Percentiles rank a stretch among this genome's conserved stretches.
Evolutionary conservation across 2,888 invertebrate genomes (phyloP).

Genomic region (Prostheceraeus crozeri): DNA sequence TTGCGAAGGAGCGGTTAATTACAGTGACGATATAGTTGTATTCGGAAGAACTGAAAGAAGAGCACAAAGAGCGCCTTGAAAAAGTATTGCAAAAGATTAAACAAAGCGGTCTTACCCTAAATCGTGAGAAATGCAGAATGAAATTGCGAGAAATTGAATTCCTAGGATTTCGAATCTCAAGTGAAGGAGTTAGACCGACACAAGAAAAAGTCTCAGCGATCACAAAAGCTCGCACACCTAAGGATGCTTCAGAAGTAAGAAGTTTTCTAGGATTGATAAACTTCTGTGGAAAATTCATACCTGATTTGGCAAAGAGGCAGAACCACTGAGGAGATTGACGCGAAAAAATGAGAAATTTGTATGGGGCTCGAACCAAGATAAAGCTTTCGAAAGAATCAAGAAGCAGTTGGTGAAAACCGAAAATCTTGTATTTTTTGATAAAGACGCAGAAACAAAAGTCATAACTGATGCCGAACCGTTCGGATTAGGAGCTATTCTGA

Average conservation of each 20-base stretch:
- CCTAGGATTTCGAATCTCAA: conserved; percentile 32
- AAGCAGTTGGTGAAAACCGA: conserved; percentile 28
- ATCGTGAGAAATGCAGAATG: conserved; percentile 41
- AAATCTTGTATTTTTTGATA: conserved; percentile 35
- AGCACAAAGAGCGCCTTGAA: conserved; percentile 40
- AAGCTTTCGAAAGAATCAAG: conserved; percentile 32
- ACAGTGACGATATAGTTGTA: conserved; percentile 42
- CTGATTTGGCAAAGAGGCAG: conserved; percentile 40
- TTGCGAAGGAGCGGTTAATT: conserved; percentile 38
- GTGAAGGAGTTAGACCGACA: no score
- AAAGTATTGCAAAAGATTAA: conserved; percentile 36
- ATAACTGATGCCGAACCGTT: conserved; percentile 34
- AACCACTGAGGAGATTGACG: conserved; percentile 35
- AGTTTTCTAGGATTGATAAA: conserved; percentile 41
- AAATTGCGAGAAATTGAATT: conserved; percentile 39
- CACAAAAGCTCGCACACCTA: neutral
- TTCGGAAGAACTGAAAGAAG: conserved; percentile 37
- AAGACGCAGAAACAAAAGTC: conserved; percentile 19
- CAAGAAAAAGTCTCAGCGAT: conserved; percentile 30
- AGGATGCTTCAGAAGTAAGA: conserved; percentile 14
- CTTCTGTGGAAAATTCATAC: conserved; percentile 38
- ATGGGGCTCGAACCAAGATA: conserved; percentile 32
- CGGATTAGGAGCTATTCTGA: conserved; percentile 33
- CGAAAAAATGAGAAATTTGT: conserved; percentile 28
- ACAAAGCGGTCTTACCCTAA: conserved; percentile 40